Percentiles rank a stretch among this genome's conserved stretches.
phyloP scores from a whole-genome alignment of 2,113 vertebrate genomes.

The Jacana jacana region DNA sequence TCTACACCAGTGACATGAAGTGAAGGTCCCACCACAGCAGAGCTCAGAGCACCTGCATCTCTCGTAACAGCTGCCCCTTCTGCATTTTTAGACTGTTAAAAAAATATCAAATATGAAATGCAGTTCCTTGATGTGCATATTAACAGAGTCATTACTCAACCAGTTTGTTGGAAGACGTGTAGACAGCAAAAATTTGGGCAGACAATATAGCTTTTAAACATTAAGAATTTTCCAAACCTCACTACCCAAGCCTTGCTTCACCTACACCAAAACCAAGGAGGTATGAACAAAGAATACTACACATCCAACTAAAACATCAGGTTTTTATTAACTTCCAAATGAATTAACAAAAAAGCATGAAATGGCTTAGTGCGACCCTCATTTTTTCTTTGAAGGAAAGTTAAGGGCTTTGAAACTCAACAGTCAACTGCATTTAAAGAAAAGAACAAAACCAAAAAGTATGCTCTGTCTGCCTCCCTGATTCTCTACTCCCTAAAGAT shows the following conservation, averaged over 20 bases:
- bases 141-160: not conserved
- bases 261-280: not conserved
- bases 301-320: not conserved
- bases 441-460: not conserved
- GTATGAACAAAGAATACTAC: not conserved
- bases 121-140: not conserved
- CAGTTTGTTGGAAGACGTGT: not conserved
- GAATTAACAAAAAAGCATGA: not conserved
- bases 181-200: not conserved
- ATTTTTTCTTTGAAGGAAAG: not conserved
- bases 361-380: not conserved
- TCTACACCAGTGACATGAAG: not conserved
- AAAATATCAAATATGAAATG: not conserved
- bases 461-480: not conserved
- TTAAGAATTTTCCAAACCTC: not conserved
- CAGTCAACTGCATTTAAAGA: not conserved
- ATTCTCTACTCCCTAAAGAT: not conserved
- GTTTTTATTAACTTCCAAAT: not conserved
- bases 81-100: not conserved
- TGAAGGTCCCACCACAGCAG: fast-evolving
- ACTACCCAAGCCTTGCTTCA: not conserved
- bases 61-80: not conserved
- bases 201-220: not conserved
- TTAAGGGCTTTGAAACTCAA: not conserved
- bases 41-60: not conserved